phyloP scores from a whole-genome alignment of 1,140 invertebrate species.

The Campoletis sonorensis region DNA sequence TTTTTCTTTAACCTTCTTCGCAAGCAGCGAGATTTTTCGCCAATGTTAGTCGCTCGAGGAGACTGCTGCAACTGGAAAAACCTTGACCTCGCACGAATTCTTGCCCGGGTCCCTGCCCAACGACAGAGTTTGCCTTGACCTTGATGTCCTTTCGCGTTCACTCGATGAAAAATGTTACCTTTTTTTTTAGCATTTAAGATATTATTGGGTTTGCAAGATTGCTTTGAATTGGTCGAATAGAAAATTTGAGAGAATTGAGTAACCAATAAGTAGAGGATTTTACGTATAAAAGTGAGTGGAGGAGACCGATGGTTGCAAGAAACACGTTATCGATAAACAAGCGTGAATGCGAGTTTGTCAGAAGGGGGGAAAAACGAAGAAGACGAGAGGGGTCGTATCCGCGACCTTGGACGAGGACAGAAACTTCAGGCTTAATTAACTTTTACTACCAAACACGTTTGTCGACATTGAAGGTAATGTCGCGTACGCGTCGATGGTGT shows the following conservation, averaged over 20 bases:
- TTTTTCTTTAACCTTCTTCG: neutral
- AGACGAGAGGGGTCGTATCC: neutral
- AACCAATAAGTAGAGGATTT: no score
- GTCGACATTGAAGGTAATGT: no score
- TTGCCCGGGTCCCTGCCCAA: constrained; percentile 19
- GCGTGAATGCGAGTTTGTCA: no score
- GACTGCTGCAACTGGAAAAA: neutral
- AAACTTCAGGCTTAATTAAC: constrained; percentile 10
- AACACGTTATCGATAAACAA: no score
- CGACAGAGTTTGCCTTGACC: constrained; percentile 17
- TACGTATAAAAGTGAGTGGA: no score
- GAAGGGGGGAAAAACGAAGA: neutral
- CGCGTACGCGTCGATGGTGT: no score
- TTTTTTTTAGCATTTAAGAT: neutral
- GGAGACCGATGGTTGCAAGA: no score
- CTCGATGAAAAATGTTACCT: neutral
- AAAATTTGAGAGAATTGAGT: no score
- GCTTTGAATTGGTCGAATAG: no score
- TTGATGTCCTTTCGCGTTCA: neutral
- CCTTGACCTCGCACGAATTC: constrained; percentile 37
- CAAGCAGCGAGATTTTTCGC: neutral
- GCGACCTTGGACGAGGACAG: neutral
- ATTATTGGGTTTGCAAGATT: neutral
- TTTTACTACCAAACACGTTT: neutral
- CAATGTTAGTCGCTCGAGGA: neutral